Evolutionary conservation across 1,140 invertebrate species (phyloP), one percentile per base, ranked within the genome.

Genomic region (Cepaea nemoralis): DNA sequence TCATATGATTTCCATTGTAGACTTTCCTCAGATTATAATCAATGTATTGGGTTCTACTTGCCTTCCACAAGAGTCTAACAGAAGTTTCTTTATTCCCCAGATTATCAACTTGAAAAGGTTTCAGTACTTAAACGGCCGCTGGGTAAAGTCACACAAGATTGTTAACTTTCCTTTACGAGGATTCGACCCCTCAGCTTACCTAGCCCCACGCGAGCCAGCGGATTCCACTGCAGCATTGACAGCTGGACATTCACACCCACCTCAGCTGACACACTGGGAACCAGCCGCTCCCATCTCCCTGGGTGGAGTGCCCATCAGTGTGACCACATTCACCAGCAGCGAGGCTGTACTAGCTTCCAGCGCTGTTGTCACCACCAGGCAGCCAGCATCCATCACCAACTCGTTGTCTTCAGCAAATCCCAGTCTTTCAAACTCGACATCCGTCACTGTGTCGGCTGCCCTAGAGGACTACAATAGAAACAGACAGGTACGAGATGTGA

Each of bases 71-170:
- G n/a, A n/a, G n/a, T n/a, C n/a, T n/a, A n/a, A 48, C 45, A 12
- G 8, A 8, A 40, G 27, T 31, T 35, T 63, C 73, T 35, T 83
- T 79, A 19, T 70, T 80, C 63, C 93, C 27, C 90, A 97, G 96
- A 96, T 97, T 88, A 94, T 97, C 14, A 96, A 97, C 88, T 90
- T 97, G 77, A 97, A 97, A 89, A 93, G 96, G 40, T 97, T 97
- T 91, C 96, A 97, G 91, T 96, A 94, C 87, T 94, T 96, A 12
- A 95, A 96, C 90, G 95, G 94, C 0, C 95, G 96, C 88, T 97
- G 96, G 96, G 95, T 97, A n/a, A 97, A 97, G 89, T 97, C 96
- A 0, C 95, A 96, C 88, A 97, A 97, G 90, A 95, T 96, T 66
- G 96, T 97, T 0, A 95, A 96, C 87, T 97, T 97, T 89, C 96